Percentiles rank a stretch among this genome's conserved stretches.
Evolutionary conservation across 2,797 vertebrate genomes (phyloP).

Genomic region (Chelonia mydas): DNA sequence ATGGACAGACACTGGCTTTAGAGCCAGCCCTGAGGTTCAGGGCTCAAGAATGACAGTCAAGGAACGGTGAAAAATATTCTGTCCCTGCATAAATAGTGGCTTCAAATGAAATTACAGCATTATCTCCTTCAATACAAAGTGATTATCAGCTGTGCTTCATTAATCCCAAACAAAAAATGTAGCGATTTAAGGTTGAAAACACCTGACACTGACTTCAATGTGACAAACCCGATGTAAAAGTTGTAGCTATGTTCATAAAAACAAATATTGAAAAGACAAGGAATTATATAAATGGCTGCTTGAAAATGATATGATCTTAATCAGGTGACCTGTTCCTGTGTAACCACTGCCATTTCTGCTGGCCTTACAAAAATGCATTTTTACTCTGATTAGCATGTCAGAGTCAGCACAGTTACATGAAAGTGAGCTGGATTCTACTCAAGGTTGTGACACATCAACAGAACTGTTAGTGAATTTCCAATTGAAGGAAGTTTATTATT

Average conservation of each 20-base stretch:
- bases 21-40: background rate
- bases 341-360: background rate
- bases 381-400: background rate
- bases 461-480: background rate
- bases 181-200: background rate
- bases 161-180: background rate
- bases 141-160: background rate
- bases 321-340: background rate
- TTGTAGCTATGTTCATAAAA: background rate
- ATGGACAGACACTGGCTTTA: background rate
- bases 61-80: background rate
- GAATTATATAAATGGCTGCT: background rate
- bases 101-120: background rate
- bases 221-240: rapidly evolving
- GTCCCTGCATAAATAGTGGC: background rate
- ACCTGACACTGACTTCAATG: background rate
- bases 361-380: background rate
- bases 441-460: background rate
- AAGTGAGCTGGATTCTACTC: background rate
- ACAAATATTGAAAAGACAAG: background rate
- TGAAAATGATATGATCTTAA: background rate
- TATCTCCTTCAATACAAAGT: background rate
- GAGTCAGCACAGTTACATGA: background rate
- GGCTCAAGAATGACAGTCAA: background rate
- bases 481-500: background rate